These are phyloP conservation scores for Ophioninae sp. DNA, from an alignment of 2,888 invertebrate species.

Conservation along the genomic window DNA sequence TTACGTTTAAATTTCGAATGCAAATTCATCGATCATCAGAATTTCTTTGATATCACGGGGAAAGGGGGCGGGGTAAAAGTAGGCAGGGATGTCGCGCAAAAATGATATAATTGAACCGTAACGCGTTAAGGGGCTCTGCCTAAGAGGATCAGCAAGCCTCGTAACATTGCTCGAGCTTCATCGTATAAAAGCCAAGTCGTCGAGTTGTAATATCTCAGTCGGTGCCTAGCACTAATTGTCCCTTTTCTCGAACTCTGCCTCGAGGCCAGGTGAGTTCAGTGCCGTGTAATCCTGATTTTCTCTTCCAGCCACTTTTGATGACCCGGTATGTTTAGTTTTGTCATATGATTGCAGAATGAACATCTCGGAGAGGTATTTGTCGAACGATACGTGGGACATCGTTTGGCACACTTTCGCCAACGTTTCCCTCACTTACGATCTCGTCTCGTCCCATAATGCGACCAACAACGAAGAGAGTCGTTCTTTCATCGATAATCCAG, in stretches of 20 bases:
- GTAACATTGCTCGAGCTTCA: conserved; percentile 51
- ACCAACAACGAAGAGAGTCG: conserved; percentile 51
- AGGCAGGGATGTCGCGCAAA: conserved; percentile 19
- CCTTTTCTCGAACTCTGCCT: conserved; percentile 15
- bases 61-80: not conserved
- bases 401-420: conserved; percentile 64
- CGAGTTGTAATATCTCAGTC: conserved; percentile 54
- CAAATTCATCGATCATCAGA: not conserved
- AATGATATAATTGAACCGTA: conserved; percentile 55
- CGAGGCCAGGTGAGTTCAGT: conserved; percentile 15
- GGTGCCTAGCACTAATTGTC: conserved; percentile 58
- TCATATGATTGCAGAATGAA: conserved; percentile 51
- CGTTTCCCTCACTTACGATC: conserved; percentile 63
- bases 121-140: conserved; percentile 52
- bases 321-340: not conserved
- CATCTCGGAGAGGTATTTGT: conserved; percentile 20
- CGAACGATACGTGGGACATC: conserved; percentile 57
- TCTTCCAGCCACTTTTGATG: not conserved
- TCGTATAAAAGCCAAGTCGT: conserved; percentile 58
- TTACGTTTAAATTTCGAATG: not conserved
- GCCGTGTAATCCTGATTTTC: conserved; percentile 27
- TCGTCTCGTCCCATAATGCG: conserved; percentile 57
- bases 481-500: conserved; percentile 61
- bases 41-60: not conserved
- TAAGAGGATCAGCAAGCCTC: conserved; percentile 57